phyloP scores from a whole-genome alignment of 1,140 invertebrate species.

The Intoshia linei region DNA sequence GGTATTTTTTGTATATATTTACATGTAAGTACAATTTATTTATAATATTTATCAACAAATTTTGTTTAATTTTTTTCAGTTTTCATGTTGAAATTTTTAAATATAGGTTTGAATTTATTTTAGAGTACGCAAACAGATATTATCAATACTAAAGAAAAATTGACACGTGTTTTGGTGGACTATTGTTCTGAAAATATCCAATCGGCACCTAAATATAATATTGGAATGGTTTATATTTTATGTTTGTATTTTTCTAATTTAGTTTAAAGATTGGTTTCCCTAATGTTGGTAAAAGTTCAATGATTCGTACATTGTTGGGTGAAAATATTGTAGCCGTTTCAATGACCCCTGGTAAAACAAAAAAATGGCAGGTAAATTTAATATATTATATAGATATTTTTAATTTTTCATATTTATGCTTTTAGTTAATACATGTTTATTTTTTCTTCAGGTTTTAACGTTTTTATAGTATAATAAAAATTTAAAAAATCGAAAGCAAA shows the following conservation, averaged over 20 bases:
- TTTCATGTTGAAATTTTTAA: too few species aligned
- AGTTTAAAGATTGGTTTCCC: constrained; percentile 46
- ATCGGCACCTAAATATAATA: too few species aligned
- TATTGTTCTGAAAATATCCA: too few species aligned
- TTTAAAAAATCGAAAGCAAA: too few species aligned
- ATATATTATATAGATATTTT: neutral
- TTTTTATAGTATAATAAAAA: too few species aligned
- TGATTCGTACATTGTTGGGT: constrained; percentile 61
- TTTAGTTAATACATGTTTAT: neutral
- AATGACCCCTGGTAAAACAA: constrained; percentile 75
- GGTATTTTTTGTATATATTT: too few species aligned
- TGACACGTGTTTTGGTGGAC: neutral
- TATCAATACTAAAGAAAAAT: neutral
- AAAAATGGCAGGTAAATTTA: constrained; percentile 38
- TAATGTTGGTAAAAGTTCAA: constrained; percentile 96
- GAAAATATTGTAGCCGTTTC: constrained; percentile 53
- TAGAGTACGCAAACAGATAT: neutral
- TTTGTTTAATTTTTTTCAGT: too few species aligned
- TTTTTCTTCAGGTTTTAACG: too few species aligned
- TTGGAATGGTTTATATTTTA: too few species aligned
- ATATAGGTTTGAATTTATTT: neutral
- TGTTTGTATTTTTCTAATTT: neutral
- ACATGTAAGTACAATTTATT: too few species aligned
- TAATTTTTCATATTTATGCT: neutral
- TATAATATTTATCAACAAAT: too few species aligned